A percentile compares a stretch with the other conserved stretches of the same genome.
Evolutionary conservation across 1,140 invertebrate genomes (phyloP).

Genomic region (Limonius californicus): DNA sequence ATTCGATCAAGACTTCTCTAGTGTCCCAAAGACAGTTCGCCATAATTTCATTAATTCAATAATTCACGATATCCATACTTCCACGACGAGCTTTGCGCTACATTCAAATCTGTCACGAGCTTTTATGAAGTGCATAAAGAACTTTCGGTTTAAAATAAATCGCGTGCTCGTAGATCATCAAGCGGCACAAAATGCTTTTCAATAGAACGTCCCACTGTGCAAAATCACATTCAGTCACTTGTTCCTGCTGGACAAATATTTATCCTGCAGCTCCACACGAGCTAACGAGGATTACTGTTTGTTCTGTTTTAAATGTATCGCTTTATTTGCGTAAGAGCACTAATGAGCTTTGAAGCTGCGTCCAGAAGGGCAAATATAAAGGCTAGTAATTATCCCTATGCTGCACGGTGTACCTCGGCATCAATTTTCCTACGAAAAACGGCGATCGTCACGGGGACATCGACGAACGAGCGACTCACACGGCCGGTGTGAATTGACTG

Average conservation of each 20-base stretch:
- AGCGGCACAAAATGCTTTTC: slow-evolving; percentile 11
- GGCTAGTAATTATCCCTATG: too few species aligned
- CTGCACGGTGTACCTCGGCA: too few species aligned
- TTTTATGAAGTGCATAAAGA: slow-evolving; percentile 9
- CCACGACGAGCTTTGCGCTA: neutral
- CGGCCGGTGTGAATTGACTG: slow-evolving; percentile 5
- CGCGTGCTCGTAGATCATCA: slow-evolving; percentile 8
- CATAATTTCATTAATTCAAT: neutral
- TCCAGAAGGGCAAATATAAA: too few species aligned
- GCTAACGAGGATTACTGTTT: too few species aligned
- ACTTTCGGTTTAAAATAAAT: slow-evolving; percentile 12
- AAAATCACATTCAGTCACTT: slow-evolving; percentile 23
- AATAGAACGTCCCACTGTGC: slow-evolving; percentile 10
- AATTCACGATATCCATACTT: slow-evolving; percentile 11
- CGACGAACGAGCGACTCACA: neutral
- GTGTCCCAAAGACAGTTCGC: too few species aligned
- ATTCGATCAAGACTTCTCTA: too few species aligned
- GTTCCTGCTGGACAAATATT: slow-evolving; percentile 19
- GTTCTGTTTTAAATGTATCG: too few species aligned
- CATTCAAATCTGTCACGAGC: neutral
- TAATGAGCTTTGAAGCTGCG: too few species aligned
- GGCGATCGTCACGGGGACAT: neutral
- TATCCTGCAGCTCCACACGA: slow-evolving; percentile 6
- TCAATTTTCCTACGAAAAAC: neutral
- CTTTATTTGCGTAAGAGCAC: too few species aligned